Evolutionary conservation across 2,888 invertebrate genomes (phyloP).

Genomic region (Drosophila falleni): DNA sequence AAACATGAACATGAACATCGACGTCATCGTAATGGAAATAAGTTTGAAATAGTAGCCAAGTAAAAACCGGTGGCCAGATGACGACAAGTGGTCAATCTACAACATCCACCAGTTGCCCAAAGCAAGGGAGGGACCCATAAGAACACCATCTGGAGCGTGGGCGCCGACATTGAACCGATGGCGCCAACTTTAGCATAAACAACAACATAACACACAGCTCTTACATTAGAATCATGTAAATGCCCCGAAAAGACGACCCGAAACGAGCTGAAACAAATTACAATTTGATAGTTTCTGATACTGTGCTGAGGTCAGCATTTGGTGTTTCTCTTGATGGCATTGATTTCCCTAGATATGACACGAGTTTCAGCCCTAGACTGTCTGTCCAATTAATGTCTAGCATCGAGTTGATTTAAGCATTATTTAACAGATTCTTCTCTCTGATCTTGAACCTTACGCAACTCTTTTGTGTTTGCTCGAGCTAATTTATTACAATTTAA

Average conservation of each 20-base stretch:
- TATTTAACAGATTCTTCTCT: conserved; percentile 46
- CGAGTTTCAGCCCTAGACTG: conserved; percentile 18
- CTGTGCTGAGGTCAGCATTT: conserved; percentile 46
- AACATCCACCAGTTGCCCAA: conserved; percentile 16
- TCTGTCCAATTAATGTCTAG: conserved; percentile 51
- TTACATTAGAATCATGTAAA: conserved; percentile 2
- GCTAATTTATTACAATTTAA: conserved; percentile 64
- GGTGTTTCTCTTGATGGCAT: conserved; percentile 39
- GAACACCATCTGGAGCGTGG: conserved; percentile 46
- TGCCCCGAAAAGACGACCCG: not conserved
- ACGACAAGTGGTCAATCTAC: conserved; percentile 54
- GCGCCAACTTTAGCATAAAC: conserved; percentile 65
- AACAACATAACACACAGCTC: conserved; percentile 41
- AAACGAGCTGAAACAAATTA: conserved; percentile 38
- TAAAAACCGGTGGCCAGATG: conserved; percentile 55
- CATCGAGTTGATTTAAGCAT: conserved; percentile 23
- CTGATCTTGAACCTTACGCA: conserved; percentile 73
- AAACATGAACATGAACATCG: conserved; percentile 20
- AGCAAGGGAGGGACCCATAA: conserved; percentile 12
- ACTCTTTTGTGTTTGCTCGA: conserved; percentile 23
- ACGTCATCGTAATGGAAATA: conserved; percentile 55
- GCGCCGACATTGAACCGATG: conserved; percentile 54
- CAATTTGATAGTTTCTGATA: conserved; percentile 50
- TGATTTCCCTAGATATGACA: conserved; percentile 51
- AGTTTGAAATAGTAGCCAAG: conserved; percentile 21